A percentile compares a stretch with the other conserved stretches of the same genome.
Evolutionary conservation across 2,888 invertebrate genomes (phyloP).

Genomic region (Neria commutata): DNA sequence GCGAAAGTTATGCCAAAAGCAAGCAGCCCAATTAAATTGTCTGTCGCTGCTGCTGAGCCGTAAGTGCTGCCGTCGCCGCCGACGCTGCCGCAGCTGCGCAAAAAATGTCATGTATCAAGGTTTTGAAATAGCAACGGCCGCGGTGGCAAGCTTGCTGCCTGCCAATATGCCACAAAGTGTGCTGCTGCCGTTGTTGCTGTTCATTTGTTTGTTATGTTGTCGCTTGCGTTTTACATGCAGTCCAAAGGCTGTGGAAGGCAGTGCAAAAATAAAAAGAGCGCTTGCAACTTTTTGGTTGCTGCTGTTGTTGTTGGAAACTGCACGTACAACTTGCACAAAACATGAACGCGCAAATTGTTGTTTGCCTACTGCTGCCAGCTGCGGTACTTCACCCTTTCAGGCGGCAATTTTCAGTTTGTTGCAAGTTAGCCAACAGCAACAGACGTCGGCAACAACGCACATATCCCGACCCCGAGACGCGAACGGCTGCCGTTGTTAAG

Average conservation of each 20-base stretch:
- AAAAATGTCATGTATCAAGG: neutral
- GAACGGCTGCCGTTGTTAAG: too few relatives aligned
- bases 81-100: neutral
- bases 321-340: neutral
- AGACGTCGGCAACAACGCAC: too few relatives aligned
- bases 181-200: neutral
- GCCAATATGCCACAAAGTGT: neutral
- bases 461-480: too few relatives aligned
- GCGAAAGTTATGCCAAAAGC: neutral
- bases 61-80: too few relatives aligned
- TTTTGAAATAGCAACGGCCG: neutral
- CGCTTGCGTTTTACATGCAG: neutral
- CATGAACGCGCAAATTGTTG: constrained; percentile 18
- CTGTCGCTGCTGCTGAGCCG: constrained; percentile 1
- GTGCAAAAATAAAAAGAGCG: neutral
- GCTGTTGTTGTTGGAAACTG: neutral
- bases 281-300: constrained; percentile 1
- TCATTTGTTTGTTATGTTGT: constrained; percentile 1
- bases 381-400: neutral
- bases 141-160: neutral
- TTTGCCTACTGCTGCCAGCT: constrained; percentile 1
- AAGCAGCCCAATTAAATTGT: constrained; percentile 8
- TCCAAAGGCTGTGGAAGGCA: neutral
- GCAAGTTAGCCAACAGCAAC: neutral
- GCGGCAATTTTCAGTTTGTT: neutral